Evolutionary conservation across 2,888 invertebrate species (phyloP), one percentile per base, ranked within the genome.

Genomic region (Synanthedon formicaeformis): DNA sequence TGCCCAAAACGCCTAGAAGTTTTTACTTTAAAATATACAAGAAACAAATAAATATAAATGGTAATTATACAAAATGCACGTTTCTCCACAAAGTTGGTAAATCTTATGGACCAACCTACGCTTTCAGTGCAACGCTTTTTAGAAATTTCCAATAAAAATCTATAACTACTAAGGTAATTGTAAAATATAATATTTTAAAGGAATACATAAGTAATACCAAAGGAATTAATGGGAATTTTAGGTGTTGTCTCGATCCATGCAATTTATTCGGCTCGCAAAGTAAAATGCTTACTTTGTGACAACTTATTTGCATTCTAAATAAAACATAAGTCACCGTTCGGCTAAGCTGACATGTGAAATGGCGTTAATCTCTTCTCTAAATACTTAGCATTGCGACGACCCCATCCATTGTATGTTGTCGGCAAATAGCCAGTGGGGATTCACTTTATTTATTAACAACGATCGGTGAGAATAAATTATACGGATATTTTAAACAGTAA

Each of bases 281-380:
- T 13, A 45, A 45, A 45, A 45, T 45, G 45, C 45, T 18, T 49
- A 23, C 49, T 49, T 49, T 23, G 18, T 23, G 49, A 49, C 16
- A 23, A 49, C 23, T 49, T 69, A 70, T 73, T 75, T 71, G 71
- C 65, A 66, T 67, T 65, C 61, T 54, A 65, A 65, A 65, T 69
- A 66, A 69, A 70, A 69, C 63, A 67, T 74, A 68, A 70, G 70
- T 71, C 68, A 69, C 69, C 67, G 73, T 68, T 63, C 18, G 55
- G 59, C 59, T 72, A 80, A 83, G 76, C 78, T 66, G 83, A 80
- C 82, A 63, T 67, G 68, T 75, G 74, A 80, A 76, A 75, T 71
- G 77, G 63, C 71, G 66, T 66, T 79, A 75, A 79, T 77, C 77
- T 75, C 62, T 70, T 78, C 74, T 76, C 71, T 75, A 78, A 78